Evolutionary conservation across 2,113 vertebrate genomes (phyloP), one percentile per base, ranked within the genome.

Genomic region (Pseudolaguvia tuberculata): DNA sequence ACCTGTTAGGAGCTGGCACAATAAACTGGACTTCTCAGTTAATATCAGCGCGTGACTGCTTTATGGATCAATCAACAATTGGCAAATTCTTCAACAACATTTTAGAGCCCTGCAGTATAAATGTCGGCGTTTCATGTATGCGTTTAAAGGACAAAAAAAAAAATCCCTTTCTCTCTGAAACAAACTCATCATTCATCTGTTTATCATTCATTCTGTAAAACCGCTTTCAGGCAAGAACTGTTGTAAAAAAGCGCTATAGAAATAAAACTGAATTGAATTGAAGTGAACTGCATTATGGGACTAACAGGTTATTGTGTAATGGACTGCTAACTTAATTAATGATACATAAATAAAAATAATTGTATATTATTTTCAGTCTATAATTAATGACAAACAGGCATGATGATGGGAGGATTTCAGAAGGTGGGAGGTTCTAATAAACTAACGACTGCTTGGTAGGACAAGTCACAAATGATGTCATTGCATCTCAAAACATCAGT

Each of bases 51-150:
- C 25, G n/a, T 17, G 23, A 71, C 29, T 77, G 52, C 52, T 35
- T 56, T 55, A 70, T 42, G 39, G 52, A 70, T 50, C 15, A 29
- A 67, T 50, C 63, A 50, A 67, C 63, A 67, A 50, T 27, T 50
- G 45, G 45, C 63, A 50, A 23, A 67, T 50, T 29, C 45, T 50
- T 50, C 25, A 67, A 20, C 62, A 47, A 25, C 62, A 14, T 42
- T 65, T 27, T 45, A 48, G 15, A 50, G 63, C 6, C 23, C 42
- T 48, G 63, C 15, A 27, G 18, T 48, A 48, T 25, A 65, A 39
- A 47, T 1, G 21, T 66, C 39, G 14, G 39, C 13, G 8, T 15
- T 23, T n/a, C n/a, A 21, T 53, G 6, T 53, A 21, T 42, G 20
- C 4, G 23, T 27, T 12, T 50, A 20, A 50, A 50, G 23, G 63